These are phyloP conservation scores for Drosophila rubida DNA, from an alignment of 2,888 invertebrate species.

Conservation along the genomic window DNA sequence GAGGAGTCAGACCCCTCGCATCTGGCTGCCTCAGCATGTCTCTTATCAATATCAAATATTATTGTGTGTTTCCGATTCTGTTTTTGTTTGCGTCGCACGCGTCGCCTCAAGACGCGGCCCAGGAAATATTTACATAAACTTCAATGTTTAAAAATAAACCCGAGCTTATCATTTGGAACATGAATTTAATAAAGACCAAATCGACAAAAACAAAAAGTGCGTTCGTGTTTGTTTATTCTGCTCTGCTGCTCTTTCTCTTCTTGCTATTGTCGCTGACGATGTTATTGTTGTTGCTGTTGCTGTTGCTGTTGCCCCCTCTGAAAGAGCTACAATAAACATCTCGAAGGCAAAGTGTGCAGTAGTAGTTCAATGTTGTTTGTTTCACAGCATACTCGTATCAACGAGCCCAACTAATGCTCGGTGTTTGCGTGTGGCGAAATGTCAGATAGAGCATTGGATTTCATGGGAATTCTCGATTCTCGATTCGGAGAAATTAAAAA, in stretches of 20 bases:
- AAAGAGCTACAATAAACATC: not conserved
- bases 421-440: not conserved
- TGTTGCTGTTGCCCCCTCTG: not conserved
- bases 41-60: conserved; percentile 75
- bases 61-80: conserved; percentile 61
- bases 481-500: conserved; percentile 12
- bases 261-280: too few species aligned
- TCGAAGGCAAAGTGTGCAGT: not conserved
- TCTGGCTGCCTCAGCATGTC: conserved; percentile 6
- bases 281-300: not conserved
- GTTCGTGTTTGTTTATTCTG: conserved; percentile 20
- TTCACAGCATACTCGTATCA: conserved; percentile 1
- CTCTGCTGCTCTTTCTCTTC: too few species aligned
- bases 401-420: not conserved
- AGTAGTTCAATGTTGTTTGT: conserved; percentile 32
- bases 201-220: conserved; percentile 28
- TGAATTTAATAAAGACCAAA: conserved; percentile 57
- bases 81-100: conserved; percentile 61
- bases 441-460: conserved; percentile 4
- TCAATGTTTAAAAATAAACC: conserved; percentile 77
- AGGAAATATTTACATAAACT: conserved; percentile 80
- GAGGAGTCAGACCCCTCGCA: too few species aligned
- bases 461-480: conserved; percentile 29
- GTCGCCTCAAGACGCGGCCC: conserved; percentile 32
- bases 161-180: conserved; percentile 76